Evolutionary conservation across 2,797 vertebrate genomes (phyloP).

Genomic region (Peromyscus melanophrys): DNA sequence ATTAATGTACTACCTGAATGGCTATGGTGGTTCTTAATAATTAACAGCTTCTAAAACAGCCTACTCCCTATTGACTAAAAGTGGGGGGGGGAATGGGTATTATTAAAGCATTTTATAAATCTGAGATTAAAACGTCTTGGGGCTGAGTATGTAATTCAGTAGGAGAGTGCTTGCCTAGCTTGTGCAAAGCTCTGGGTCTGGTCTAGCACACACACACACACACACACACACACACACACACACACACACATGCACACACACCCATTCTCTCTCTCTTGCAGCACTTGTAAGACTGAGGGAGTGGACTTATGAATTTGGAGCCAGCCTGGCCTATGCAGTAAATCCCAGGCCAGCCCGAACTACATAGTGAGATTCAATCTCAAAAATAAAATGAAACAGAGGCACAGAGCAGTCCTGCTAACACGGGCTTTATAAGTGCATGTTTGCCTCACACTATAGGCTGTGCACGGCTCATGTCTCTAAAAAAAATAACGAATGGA

Average conservation of each 20-base stretch:
- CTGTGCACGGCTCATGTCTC: neutral
- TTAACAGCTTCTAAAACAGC: conserved; percentile 49
- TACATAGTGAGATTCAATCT: neutral
- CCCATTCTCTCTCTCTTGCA: no score
- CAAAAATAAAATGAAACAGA: neutral
- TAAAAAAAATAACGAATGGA: neutral
- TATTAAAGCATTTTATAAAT: conserved; percentile 48
- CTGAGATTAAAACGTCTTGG: neutral
- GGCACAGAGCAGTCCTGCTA: neutral
- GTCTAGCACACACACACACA: neutral
- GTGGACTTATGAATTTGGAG: neutral
- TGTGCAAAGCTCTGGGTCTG: neutral
- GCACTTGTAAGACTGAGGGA: neutral
- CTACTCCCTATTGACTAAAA: neutral
- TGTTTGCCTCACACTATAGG: neutral
- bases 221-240: neutral
- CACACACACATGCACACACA: neutral
- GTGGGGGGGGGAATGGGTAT: neutral
- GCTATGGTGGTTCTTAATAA: conserved; percentile 43
- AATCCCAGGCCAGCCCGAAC: neutral
- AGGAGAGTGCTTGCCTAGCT: neutral
- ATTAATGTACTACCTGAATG: neutral
- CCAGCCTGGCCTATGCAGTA: neutral
- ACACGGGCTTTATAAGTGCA: neutral
- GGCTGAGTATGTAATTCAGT: neutral